These are phyloP conservation scores for Cinclus mexicanus DNA, from an alignment of 2,113 vertebrate species.

Conservation along the genomic window DNA sequence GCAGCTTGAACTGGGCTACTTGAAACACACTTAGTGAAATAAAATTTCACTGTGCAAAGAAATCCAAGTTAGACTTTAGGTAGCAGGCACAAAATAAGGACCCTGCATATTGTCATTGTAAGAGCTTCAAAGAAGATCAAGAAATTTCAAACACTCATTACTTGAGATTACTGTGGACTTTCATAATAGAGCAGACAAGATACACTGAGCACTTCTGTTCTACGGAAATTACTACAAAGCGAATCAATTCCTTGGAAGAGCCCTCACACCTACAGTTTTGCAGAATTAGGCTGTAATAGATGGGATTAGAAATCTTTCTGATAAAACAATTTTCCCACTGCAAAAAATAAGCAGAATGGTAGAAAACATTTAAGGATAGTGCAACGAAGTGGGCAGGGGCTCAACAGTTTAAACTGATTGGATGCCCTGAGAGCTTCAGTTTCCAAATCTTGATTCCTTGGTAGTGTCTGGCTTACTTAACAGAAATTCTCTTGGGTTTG, in stretches of 20 bases:
- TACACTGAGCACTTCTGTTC: not conserved
- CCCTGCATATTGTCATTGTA: not conserved
- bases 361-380: not conserved
- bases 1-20: not conserved
- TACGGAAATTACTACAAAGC: not conserved
- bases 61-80: not conserved
- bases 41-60: not conserved
- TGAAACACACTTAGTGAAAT: not conserved
- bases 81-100: not conserved
- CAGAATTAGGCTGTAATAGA: not conserved
- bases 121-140: not conserved
- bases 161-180: not conserved
- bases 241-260: not conserved
- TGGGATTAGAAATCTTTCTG: not conserved
- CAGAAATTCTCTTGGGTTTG: not conserved
- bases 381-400: not conserved
- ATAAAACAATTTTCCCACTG: not conserved
- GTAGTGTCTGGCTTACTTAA: not conserved
- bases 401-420: not conserved
- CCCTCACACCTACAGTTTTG: not conserved
- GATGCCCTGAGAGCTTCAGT: not conserved
- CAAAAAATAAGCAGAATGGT: not conserved
- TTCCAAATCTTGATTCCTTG: not conserved
- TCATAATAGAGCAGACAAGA: not conserved
- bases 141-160: not conserved